These are phyloP conservation scores for Eospalax fontanierii DNA, from an alignment of 2,797 vertebrate genomes.

Conservation along the genomic window DNA sequence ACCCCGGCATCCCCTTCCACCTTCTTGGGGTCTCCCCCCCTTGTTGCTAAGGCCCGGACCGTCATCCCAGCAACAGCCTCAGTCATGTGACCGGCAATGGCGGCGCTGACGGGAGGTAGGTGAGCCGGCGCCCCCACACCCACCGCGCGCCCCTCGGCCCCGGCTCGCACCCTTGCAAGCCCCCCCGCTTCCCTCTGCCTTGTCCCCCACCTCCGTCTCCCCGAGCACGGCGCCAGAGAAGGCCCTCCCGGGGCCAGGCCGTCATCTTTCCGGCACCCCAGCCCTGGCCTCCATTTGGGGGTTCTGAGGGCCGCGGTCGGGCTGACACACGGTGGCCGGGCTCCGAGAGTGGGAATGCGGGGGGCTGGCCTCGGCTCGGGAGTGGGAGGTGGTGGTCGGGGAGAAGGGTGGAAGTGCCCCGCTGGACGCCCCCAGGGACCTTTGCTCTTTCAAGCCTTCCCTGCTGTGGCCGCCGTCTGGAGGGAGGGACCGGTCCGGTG, in stretches of 20 bases:
- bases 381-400: slow-evolving; percentile 31
- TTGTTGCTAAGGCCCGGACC: slow-evolving; percentile 89
- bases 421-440: slow-evolving; percentile 34
- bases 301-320: slow-evolving; percentile 35
- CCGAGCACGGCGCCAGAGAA: neutral
- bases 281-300: slow-evolving; percentile 74
- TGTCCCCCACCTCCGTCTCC: neutral
- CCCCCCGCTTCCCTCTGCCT: neutral
- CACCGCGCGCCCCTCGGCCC: slow-evolving; percentile 70
- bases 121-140: slow-evolving; percentile 84
- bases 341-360: slow-evolving; percentile 19
- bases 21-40: slow-evolving; percentile 76
- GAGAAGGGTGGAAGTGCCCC: slow-evolving; percentile 54
- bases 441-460: slow-evolving; percentile 39
- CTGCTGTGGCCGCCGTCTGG: neutral
- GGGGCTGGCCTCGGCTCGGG: slow-evolving; percentile 67
- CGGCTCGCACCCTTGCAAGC: neutral
- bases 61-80: slow-evolving; percentile 89
- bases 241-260: neutral
- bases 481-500: neutral
- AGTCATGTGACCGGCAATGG: slow-evolving; percentile 89
- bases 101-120: slow-evolving; percentile 88
- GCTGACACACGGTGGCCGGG: neutral
- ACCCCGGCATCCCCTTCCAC: slow-evolving; percentile 51
- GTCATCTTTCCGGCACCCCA: slow-evolving; percentile 2